Conservation (phyloP, 2,888 invertebrate species). For the Cheilosia variabilis region DNA sequence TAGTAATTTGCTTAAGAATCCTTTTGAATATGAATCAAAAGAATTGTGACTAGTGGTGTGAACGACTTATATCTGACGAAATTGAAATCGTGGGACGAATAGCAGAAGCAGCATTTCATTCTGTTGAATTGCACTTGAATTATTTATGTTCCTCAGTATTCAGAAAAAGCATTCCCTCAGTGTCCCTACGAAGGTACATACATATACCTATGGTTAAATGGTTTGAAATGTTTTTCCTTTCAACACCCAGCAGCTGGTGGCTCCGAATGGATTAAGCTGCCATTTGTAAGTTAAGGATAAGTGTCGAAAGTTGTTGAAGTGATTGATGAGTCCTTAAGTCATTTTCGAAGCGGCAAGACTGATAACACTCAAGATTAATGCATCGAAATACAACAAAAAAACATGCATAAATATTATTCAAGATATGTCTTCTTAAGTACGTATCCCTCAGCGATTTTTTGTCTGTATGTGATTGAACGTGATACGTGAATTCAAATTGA, state of each 20-base stretch:
- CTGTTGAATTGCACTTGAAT: neutral
- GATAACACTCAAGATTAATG: conserved; percentile 62
- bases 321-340: conserved; percentile 67
- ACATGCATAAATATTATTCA: conserved; percentile 16
- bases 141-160: neutral
- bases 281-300: conserved; percentile 63
- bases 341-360: conserved; percentile 39
- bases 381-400: conserved; percentile 40
- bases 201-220: neutral
- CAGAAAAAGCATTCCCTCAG: neutral
- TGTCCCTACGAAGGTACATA: neutral
- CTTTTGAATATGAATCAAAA: too few species aligned
- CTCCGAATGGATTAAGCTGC: conserved; percentile 59
- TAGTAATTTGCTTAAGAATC: too few species aligned
- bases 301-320: conserved; percentile 54
- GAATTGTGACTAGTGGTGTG: too few species aligned
- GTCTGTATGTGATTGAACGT: too few species aligned
- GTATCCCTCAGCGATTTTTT: too few species aligned
- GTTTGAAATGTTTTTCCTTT: conserved; percentile 8
- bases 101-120: neutral
- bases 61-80: too few species aligned
- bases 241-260: conserved; percentile 7
- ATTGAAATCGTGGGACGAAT: too few species aligned
- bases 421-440: neutral
- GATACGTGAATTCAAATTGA: too few species aligned